A percentile compares a stretch with the other conserved stretches of the same genome.
phyloP scores from a whole-genome alignment of 2,113 vertebrate genomes.

The Oostethus manadensis region DNA sequence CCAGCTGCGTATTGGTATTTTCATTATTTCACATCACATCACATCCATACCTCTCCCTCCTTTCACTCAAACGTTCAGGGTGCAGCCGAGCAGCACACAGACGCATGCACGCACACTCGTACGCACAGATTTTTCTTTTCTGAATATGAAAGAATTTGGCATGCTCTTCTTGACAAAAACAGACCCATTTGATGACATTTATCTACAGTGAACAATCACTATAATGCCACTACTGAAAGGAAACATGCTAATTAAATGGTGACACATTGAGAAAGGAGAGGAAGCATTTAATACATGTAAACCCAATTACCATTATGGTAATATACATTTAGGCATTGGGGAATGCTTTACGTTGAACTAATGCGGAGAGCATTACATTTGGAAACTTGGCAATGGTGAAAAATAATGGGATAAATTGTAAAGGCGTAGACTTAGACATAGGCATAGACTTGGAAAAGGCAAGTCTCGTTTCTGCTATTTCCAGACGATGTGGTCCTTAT shows the following conservation, averaged over 20 bases:
- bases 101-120: not conserved
- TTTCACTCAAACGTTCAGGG: conserved; percentile 32
- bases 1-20: conserved; percentile 11
- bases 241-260: conserved; percentile 56
- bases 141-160: conserved; percentile 55
- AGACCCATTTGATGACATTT: conserved; percentile 61
- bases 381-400: conserved; percentile 23
- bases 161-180: conserved; percentile 49
- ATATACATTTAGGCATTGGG: conserved; percentile 32
- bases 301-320: conserved; percentile 54
- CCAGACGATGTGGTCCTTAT: too few species aligned
- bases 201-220: conserved; percentile 57
- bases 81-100: conserved; percentile 27
- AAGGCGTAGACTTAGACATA: too few species aligned
- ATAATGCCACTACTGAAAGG: conserved; percentile 43
- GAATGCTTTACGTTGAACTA: conserved; percentile 15
- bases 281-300: conserved; percentile 53
- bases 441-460: too few species aligned
- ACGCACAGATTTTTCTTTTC: conserved; percentile 34
- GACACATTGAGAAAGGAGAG: conserved; percentile 35
- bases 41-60: conserved; percentile 1
- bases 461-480: too few species aligned
- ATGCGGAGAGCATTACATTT: conserved; percentile 8
- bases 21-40: conserved; percentile 2
- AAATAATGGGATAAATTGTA: not conserved